A percentile compares a stretch with the other conserved stretches of the same genome.
phyloP scores from a whole-genome alignment of 2,888 invertebrate genomes.

The Electrophaes corylata region DNA sequence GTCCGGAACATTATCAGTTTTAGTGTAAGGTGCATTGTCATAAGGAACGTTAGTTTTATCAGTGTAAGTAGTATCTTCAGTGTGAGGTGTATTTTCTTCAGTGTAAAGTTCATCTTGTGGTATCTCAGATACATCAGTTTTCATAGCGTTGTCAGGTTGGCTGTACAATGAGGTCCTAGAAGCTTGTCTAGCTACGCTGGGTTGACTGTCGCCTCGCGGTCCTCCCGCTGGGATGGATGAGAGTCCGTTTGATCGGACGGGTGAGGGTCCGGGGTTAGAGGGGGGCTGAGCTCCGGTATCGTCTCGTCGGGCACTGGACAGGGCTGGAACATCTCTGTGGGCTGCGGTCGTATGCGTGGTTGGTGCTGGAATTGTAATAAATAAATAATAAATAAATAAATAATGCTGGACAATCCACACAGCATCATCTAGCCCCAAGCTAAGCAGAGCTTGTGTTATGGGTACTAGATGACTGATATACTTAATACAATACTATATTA shows the following conservation, averaged over 20 bases:
- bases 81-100: not conserved
- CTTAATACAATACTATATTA: too few species aligned
- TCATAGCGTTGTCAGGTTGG: constrained; percentile 32
- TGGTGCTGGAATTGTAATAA: constrained; percentile 65
- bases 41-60: not conserved
- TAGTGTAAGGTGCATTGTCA: constrained; percentile 7
- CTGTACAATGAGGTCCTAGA: constrained; percentile 40
- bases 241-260: constrained; percentile 14
- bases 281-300: constrained; percentile 56
- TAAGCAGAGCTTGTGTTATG: too few species aligned
- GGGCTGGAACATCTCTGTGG: constrained; percentile 65
- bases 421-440: too few species aligned
- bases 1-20: not conserved
- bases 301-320: constrained; percentile 51
- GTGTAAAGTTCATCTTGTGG: constrained; percentile 2
- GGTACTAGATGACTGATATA: too few species aligned
- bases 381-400: too few species aligned
- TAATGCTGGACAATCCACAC: too few species aligned
- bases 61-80: not conserved
- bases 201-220: constrained; percentile 49
- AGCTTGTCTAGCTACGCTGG: constrained; percentile 50
- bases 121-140: constrained; percentile 6
- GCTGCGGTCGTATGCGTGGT: constrained; percentile 71
- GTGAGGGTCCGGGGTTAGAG: constrained; percentile 58
- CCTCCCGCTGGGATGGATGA: constrained; percentile 46